Evolutionary conservation across 2,113 vertebrate genomes (phyloP).

Genomic region (Thunnus thynnus): DNA sequence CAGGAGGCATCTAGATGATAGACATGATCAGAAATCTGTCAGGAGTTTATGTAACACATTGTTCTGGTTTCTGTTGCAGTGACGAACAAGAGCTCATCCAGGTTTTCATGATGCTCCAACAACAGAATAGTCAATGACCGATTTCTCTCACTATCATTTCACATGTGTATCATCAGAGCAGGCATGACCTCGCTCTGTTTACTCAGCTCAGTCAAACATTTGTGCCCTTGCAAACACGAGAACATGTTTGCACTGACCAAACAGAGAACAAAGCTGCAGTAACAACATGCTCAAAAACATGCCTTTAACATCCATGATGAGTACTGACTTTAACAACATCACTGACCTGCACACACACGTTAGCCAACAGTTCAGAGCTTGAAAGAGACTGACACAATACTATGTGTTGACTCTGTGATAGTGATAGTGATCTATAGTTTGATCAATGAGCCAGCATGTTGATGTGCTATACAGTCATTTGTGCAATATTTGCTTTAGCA

Average conservation of each 20-base stretch:
- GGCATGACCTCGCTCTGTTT: constrained; percentile 1
- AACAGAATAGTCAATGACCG: too few relatives aligned
- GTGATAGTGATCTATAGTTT: neutral
- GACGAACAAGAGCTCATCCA: too few relatives aligned
- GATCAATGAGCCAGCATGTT: neutral
- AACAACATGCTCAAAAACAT: neutral
- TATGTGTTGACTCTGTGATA: neutral
- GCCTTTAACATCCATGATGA: neutral
- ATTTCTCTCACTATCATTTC: too few relatives aligned
- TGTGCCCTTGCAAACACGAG: neutral
- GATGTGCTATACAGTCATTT: neutral
- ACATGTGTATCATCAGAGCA: neutral
- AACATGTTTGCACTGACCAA: constrained; percentile 32
- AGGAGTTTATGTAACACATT: too few relatives aligned
- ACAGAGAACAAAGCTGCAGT: neutral
- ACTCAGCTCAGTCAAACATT: neutral
- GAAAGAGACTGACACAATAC: neutral
- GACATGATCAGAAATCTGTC: too few relatives aligned
- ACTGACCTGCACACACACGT: neutral
- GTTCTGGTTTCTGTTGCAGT: too few relatives aligned
- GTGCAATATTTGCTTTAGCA: neutral
- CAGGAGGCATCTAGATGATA: too few relatives aligned
- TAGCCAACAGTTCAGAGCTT: neutral
- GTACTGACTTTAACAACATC: neutral
- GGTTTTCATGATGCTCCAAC: too few relatives aligned